Evolutionary conservation across 2,888 invertebrate genomes (phyloP).

Genomic region (Camptogramma bilineatum): DNA sequence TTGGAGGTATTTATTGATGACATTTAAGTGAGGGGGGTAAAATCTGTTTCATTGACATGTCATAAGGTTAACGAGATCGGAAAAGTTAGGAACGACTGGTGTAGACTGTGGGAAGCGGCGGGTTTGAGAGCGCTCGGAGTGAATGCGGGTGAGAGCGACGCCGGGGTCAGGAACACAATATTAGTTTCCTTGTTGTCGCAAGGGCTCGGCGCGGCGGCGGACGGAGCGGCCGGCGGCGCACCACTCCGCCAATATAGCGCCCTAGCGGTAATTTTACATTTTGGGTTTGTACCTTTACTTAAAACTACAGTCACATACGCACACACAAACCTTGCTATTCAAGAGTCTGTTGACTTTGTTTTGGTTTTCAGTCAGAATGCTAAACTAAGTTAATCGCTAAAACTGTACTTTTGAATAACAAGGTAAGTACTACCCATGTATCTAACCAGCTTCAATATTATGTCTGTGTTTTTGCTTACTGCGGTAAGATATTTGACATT

Average conservation of each 20-base stretch:
- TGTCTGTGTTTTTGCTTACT: too few species aligned
- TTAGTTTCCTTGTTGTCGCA: slow-evolving; percentile 87
- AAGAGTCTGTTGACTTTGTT: background rate
- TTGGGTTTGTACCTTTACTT: slow-evolving; percentile 86
- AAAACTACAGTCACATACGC: slow-evolving; percentile 60
- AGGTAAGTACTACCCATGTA: slow-evolving; percentile 3
- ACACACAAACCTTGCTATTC: slow-evolving; percentile 27
- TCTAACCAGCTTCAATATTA: background rate
- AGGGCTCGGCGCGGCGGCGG: slow-evolving; percentile 84
- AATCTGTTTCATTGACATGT: too few species aligned
- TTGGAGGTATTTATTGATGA: too few species aligned
- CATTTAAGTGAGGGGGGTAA: too few species aligned
- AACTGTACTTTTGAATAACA: slow-evolving; percentile 3
- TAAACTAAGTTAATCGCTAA: background rate
- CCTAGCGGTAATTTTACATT: slow-evolving; percentile 85
- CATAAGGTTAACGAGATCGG: too few species aligned
- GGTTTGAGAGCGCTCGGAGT: slow-evolving; percentile 65
- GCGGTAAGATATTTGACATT: too few species aligned
- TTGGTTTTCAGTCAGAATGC: background rate
- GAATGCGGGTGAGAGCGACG: slow-evolving; percentile 61
- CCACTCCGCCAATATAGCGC: slow-evolving; percentile 83
- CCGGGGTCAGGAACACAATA: slow-evolving; percentile 84
- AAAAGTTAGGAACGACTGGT: too few species aligned
- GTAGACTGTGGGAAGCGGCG: slow-evolving; percentile 54
- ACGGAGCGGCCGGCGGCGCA: slow-evolving; percentile 80